Evolutionary conservation across 2,888 invertebrate species (phyloP).

Genomic region (Auanema sp.): DNA sequence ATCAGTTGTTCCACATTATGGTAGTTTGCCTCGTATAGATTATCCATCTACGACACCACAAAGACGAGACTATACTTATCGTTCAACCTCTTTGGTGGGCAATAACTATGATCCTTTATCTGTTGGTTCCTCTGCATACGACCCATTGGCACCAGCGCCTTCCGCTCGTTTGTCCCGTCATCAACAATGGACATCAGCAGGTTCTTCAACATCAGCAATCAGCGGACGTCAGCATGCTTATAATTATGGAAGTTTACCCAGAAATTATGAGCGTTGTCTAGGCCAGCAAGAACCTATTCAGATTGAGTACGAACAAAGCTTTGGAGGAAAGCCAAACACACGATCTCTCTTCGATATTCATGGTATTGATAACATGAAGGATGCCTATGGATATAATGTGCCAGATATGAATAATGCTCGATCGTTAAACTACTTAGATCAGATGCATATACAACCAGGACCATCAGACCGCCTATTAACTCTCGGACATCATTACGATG

Average conservation of each 20-base stretch:
- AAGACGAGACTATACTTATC: background rate
- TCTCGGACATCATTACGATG: too few relatives aligned
- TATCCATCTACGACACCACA: conserved; percentile 29
- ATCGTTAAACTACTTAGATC: conserved; percentile 29
- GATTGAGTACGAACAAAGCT: conserved; percentile 49
- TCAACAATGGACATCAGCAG: too few relatives aligned
- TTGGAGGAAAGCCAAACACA: conserved; percentile 32
- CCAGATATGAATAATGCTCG: background rate
- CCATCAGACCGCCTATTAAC: too few relatives aligned
- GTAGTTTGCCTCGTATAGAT: conserved; percentile 58
- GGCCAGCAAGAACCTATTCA: conserved; percentile 36
- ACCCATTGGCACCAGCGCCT: too few relatives aligned
- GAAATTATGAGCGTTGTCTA: conserved; percentile 57
- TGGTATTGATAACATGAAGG: background rate
- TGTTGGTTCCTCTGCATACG: too few relatives aligned
- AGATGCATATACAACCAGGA: background rate
- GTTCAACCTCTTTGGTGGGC: too few relatives aligned
- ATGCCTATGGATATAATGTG: too few relatives aligned
- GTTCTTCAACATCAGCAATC: conserved; percentile 6
- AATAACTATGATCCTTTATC: too few relatives aligned
- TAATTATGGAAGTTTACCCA: conserved; percentile 57
- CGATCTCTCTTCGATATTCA: conserved; percentile 14
- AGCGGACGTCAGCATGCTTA: conserved; percentile 26
- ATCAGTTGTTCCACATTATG: conserved; percentile 55
- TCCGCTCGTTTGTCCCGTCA: too few relatives aligned